phyloP scores from a whole-genome alignment of 1,140 invertebrate species.

The Fopius arisanus region DNA sequence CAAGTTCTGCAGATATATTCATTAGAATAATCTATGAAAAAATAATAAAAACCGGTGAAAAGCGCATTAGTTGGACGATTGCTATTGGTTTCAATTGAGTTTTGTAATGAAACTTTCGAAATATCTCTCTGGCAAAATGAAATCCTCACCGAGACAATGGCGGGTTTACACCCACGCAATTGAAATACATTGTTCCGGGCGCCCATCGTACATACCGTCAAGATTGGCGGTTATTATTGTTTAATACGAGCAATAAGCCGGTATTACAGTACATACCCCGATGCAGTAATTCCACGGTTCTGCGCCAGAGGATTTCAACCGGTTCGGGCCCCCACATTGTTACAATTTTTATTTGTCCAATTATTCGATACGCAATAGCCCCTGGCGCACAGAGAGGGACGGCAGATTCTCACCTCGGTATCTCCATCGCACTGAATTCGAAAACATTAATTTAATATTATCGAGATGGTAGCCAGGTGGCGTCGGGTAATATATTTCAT shows the following conservation, averaged over 20 bases:
- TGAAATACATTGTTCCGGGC: slow-evolving; percentile 44
- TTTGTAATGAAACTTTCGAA: too few relatives aligned
- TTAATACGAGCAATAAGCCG: slow-evolving; percentile 46
- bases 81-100: too few relatives aligned
- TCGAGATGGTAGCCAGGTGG: slow-evolving; percentile 38
- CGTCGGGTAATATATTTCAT: slow-evolving; percentile 20
- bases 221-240: slow-evolving; percentile 48
- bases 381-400: neutral
- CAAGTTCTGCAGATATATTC: too few relatives aligned
- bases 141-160: neutral
- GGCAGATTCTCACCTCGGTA: neutral
- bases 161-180: slow-evolving; percentile 15
- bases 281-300: slow-evolving; percentile 37
- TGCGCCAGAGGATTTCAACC: slow-evolving; percentile 36
- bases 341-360: neutral
- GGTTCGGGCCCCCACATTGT: neutral
- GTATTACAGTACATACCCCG: slow-evolving; percentile 38
- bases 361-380: too few relatives aligned
- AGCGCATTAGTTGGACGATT: too few relatives aligned
- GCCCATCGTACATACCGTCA: slow-evolving; percentile 28
- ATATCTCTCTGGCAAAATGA: neutral
- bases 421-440: slow-evolving; percentile 29
- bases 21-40: too few relatives aligned
- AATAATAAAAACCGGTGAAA: too few relatives aligned
- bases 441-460: slow-evolving; percentile 47